These are phyloP conservation scores for Melipona bicolor DNA, from an alignment of 2,888 invertebrate species.

Conservation along the genomic window DNA sequence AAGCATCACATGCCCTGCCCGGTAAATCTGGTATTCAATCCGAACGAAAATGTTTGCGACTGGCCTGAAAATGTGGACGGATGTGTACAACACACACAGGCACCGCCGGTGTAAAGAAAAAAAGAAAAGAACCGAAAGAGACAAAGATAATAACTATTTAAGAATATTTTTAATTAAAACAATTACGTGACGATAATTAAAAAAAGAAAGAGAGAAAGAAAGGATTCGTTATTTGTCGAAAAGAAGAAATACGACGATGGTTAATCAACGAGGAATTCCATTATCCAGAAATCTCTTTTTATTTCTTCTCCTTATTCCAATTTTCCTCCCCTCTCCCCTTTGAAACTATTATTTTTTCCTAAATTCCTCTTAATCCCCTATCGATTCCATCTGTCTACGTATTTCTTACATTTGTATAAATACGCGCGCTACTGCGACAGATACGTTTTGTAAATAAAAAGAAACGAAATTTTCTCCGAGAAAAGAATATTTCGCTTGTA, in stretches of 20 bases:
- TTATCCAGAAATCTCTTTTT: slow-evolving; percentile 19
- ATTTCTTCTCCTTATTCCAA: background rate
- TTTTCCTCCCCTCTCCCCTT: background rate
- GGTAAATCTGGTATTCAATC: slow-evolving; percentile 95
- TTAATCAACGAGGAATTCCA: slow-evolving; percentile 7
- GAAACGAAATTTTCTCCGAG: slow-evolving; percentile 48
- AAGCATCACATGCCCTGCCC: slow-evolving; percentile 99
- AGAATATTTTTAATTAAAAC: slow-evolving; percentile 17
- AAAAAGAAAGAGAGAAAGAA: background rate
- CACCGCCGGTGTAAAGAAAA: slow-evolving; percentile 85
- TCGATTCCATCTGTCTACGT: background rate
- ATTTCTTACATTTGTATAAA: slow-evolving; percentile 59
- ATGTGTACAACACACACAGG: slow-evolving; percentile 90
- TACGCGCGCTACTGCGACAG: slow-evolving; percentile 48
- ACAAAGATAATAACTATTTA: slow-evolving; percentile 1
- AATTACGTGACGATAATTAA: slow-evolving; percentile 16
- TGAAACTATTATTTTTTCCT: background rate
- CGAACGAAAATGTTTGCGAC: slow-evolving; percentile 96
- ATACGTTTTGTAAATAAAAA: slow-evolving; percentile 67
- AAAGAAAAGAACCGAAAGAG: background rate
- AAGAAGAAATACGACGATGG: background rate
- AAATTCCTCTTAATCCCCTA: background rate
- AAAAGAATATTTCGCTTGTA: slow-evolving; percentile 3
- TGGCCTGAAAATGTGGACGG: slow-evolving; percentile 98
- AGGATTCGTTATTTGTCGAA: slow-evolving; percentile 7